Evolutionary conservation across 2,797 vertebrate genomes (phyloP).

Genomic region (Neoniphon sammara): DNA sequence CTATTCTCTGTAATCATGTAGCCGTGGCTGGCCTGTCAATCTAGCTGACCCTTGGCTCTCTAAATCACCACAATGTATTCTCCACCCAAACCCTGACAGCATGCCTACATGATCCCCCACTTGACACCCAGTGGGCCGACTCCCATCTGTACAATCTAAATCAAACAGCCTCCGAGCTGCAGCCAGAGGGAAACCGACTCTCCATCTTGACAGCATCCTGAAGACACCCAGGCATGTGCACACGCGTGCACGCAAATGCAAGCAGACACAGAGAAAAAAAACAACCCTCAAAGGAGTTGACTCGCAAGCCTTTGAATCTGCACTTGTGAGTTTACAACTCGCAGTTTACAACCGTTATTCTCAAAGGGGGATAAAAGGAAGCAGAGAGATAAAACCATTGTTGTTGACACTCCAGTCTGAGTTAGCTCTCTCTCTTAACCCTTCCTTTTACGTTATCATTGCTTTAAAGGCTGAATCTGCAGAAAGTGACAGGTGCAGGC

Average conservation of each 20-base stretch:
- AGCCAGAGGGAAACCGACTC: constrained; percentile 11
- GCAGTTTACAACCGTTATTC: constrained; percentile 38
- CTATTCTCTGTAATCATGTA: constrained; percentile 68
- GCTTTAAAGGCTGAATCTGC: constrained; percentile 53
- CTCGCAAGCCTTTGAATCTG: constrained; percentile 52
- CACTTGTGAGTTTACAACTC: constrained; percentile 51
- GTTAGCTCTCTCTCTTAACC: constrained; percentile 53
- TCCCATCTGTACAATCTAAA: constrained; percentile 76
- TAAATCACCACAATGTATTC: constrained; percentile 81
- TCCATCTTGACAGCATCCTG: constrained; percentile 56
- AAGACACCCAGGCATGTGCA: constrained; percentile 25
- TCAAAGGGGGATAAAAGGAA: constrained; percentile 56
- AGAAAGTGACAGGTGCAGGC: constrained; percentile 44
- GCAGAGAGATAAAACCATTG: constrained; percentile 56
- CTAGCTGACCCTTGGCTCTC: constrained; percentile 73
- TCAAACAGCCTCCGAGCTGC: constrained; percentile 72
- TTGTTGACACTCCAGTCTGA: constrained; percentile 66
- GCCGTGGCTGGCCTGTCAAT: constrained; percentile 64
- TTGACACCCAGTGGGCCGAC: constrained; percentile 71
- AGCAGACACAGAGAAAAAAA: constrained; percentile 15
- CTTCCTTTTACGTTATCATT: constrained; percentile 44
- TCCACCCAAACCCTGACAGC: constrained; percentile 68
- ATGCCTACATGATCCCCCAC: constrained; percentile 65
- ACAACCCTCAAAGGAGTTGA: constrained; percentile 46
- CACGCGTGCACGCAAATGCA: constrained; percentile 14